Evolutionary conservation across 2,113 vertebrate genomes (phyloP).

Genomic region (Corythaeola cristata): DNA sequence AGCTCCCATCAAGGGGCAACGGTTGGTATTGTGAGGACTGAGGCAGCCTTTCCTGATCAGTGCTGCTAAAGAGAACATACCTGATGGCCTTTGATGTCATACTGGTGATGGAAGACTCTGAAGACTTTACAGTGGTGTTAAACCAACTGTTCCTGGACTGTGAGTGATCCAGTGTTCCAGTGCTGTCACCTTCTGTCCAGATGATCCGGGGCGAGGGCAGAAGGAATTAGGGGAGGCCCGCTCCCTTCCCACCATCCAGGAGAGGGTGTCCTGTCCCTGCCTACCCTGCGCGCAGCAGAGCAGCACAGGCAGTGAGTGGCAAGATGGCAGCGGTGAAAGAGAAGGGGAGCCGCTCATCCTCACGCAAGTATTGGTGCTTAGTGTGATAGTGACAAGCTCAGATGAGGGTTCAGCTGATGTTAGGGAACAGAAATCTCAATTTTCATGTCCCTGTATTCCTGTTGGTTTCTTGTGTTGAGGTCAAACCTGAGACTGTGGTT

Average conservation of each 20-base stretch:
- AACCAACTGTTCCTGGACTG: background rate
- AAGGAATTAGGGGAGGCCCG: background rate
- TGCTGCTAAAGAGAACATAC: background rate
- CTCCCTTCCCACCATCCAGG: background rate
- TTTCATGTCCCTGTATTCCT: background rate
- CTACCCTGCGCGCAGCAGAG: background rate
- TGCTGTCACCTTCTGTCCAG: background rate
- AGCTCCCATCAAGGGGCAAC: background rate
- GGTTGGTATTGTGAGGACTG: background rate
- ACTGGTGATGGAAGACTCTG: background rate
- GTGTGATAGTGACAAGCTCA: background rate
- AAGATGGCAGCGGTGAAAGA: rapidly evolving
- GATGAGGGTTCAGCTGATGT: background rate
- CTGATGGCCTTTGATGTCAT: background rate
- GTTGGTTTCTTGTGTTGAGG: background rate
- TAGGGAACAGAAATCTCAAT: background rate
- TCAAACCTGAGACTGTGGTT: background rate
- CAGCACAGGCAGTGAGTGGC: background rate
- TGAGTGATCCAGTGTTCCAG: background rate
- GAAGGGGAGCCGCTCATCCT: background rate
- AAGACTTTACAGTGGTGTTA: background rate
- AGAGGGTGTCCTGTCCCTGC: background rate
- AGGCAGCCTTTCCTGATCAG: background rate
- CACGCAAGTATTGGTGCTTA: background rate
- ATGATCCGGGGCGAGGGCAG: rapidly evolving